phyloP scores from a whole-genome alignment of 2,888 invertebrate genomes.

The Apamea epomidion region DNA sequence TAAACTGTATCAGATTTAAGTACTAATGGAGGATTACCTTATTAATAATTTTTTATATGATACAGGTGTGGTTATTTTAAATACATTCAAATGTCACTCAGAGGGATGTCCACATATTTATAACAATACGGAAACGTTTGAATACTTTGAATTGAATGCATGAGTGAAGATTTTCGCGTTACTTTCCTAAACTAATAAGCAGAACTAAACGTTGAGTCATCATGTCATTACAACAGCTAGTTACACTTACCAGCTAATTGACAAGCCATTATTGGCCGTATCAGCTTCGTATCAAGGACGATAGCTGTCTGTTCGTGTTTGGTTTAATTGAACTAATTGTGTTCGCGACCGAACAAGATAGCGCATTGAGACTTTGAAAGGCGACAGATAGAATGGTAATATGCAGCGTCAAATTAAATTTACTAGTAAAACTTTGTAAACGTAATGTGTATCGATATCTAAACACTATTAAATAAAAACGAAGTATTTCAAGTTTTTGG shows the following conservation, averaged over 20 bases:
- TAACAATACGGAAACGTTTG: conserved; percentile 45
- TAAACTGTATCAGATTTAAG: neutral
- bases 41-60: conserved; percentile 4
- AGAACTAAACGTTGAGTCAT: conserved; percentile 75
- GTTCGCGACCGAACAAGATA: conserved; percentile 62
- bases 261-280: conserved; percentile 58
- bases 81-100: conserved; percentile 43
- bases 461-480: too few relatives aligned
- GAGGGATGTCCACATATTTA: conserved; percentile 32
- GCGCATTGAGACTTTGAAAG: conserved; percentile 59
- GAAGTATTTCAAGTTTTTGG: too few relatives aligned
- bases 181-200: conserved; percentile 79
- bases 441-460: too few relatives aligned
- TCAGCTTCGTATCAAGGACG: conserved; percentile 28
- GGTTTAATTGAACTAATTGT: conserved; percentile 71
- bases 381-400: conserved; percentile 57
- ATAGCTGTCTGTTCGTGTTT: conserved; percentile 54
- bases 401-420: neutral
- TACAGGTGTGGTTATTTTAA: conserved; percentile 6
- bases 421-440: too few relatives aligned
- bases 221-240: conserved; percentile 65
- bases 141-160: conserved; percentile 56
- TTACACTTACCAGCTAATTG: conserved; percentile 53
- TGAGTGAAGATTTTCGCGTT: conserved; percentile 71
- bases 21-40: neutral